A percentile compares a stretch with the other conserved stretches of the same genome.
Conservation (phyloP, 1,140 invertebrate genomes). For the Drosophila kikkawai region DNA sequence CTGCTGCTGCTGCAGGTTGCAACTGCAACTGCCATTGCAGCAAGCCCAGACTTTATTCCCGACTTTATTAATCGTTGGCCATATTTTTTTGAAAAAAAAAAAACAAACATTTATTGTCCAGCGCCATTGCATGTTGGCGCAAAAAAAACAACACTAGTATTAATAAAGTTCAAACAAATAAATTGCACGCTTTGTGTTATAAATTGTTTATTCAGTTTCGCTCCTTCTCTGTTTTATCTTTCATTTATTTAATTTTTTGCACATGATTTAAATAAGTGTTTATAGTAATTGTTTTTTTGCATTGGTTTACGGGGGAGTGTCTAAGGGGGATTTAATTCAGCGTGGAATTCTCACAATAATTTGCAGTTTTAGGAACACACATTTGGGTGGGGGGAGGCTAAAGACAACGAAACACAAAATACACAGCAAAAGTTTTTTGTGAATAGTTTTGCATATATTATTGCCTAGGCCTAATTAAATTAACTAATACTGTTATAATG, state of each 20-base stretch:
- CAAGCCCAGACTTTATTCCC: slow-evolving; percentile 33
- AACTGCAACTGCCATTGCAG: slow-evolving; percentile 14
- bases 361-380: slow-evolving; percentile 71
- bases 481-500: slow-evolving; percentile 82
- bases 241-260: slow-evolving; percentile 57
- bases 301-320: slow-evolving; percentile 43
- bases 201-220: slow-evolving; percentile 73
- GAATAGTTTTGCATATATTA: slow-evolving; percentile 29
- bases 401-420: slow-evolving; percentile 46
- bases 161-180: slow-evolving; percentile 28
- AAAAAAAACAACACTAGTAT: slow-evolving; percentile 5
- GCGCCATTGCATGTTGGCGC: slow-evolving; percentile 34
- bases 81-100: slow-evolving; percentile 22
- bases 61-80: slow-evolving; percentile 45
- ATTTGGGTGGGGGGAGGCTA: slow-evolving; percentile 14
- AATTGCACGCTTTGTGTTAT: slow-evolving; percentile 63
- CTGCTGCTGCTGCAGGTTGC: slow-evolving; percentile 31
- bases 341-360: slow-evolving; percentile 73
- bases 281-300: slow-evolving; percentile 57
- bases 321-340: slow-evolving; percentile 56
- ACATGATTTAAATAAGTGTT: slow-evolving; percentile 78
- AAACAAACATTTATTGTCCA: slow-evolving; percentile 21
- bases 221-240: slow-evolving; percentile 19
- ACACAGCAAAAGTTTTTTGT: slow-evolving; percentile 9
- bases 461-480: slow-evolving; percentile 74